Base-by-base conservation (phyloP, 2,113 vertebrate species). In the Odocoileus hemionus region DNA sequence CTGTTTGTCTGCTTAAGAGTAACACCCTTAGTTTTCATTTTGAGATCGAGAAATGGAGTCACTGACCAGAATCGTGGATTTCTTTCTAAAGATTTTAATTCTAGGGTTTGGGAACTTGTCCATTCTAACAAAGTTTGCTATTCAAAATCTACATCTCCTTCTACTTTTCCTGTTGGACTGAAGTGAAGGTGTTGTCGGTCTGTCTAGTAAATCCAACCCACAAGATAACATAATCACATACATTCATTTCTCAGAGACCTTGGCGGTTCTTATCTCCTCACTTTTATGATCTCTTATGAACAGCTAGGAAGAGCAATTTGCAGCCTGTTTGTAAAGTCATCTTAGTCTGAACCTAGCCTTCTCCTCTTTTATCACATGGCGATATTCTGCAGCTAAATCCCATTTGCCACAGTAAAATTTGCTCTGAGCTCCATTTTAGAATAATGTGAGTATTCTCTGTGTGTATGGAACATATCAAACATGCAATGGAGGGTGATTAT, bases 271-370 rank as follows among this genome's bases (percentile, higher is more conserved):
- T 98, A 98, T 95, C 97, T 97, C 80, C 93, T 97, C 89, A 94
- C 94, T 98, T 99, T 99, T 99, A 98, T 96, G 98, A 98, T 98
- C 95, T 97, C 98, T 97, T 95, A 98, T 90, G 98, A 98, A 98
- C 98, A 98, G 97, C 97, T 96, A 98, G 98, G 96, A 98, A 98
- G 96, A 98, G 97, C 96, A 98, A 98, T 98, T 98, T 98, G 96
- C 96, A 97, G 98, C 2, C 96, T 97, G 97, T 98, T 98, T 98
- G 96, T 97, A 98, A 98, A 99, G 97, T 45, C 98, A 96, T 97
- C 98, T 98, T 88, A 93, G 96, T 89, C 98, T 82, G 96, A 98
- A 97, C 79, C 94, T 93, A 89, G 97, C 76, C 85, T 91, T 98
- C 80, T 74, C 96, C 67, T 98, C 97, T 97, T 98, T 94, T 96